A percentile compares a stretch with the other conserved stretches of the same genome.
phyloP scores from a whole-genome alignment of 2,888 invertebrate species.

The Deilephila elpenor region DNA sequence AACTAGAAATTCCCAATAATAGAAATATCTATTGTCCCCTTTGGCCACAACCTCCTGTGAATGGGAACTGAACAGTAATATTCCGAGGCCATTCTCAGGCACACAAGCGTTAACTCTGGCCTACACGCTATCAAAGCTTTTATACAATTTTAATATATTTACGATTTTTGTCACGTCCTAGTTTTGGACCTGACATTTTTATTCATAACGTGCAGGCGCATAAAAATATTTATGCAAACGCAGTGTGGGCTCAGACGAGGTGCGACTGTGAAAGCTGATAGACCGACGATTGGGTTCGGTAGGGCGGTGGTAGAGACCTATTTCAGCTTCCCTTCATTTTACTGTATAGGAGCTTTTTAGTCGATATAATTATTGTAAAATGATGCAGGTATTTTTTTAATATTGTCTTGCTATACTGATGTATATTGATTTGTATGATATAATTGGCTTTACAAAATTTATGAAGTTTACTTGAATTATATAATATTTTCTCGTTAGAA shows the following conservation, averaged over 20 bases:
- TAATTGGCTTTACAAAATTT: no score
- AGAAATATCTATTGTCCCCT: no score
- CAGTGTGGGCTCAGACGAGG: not conserved
- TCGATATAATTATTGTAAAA: no score
- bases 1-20: no score
- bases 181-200: constrained; percentile 8
- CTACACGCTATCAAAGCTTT: not conserved
- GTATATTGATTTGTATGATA: no score
- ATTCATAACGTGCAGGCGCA: constrained; percentile 9
- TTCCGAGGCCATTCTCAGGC: no score
- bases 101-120: not conserved
- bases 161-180: constrained; percentile 1
- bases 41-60: no score
- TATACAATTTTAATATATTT: not conserved
- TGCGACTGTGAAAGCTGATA: not conserved
- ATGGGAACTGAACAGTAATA: no score
- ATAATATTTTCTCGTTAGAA: no score
- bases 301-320: not conserved
- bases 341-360: not conserved
- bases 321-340: not conserved
- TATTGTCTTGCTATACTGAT: no score
- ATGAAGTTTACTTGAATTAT: no score
- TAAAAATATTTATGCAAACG: constrained; percentile 7
- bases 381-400: no score
- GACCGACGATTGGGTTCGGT: not conserved